Base-by-base conservation (phyloP, 2,113 vertebrate species). In the Microtus richardsoni region DNA sequence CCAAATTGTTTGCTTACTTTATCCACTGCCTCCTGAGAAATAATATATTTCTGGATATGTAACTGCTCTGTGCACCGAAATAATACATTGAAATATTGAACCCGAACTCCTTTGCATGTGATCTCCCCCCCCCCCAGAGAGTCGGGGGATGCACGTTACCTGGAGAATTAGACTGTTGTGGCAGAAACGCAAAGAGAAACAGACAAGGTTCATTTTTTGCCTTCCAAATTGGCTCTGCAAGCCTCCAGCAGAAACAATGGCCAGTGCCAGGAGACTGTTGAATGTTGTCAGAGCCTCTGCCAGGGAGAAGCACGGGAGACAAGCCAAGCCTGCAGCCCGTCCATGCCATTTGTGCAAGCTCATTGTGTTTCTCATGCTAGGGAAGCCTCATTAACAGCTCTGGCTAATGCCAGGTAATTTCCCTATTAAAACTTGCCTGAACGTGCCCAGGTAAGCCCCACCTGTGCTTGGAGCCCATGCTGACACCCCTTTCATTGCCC, bases 161-260 rank as follows among this genome's bases (percentile, higher is more conserved):
- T 77, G 17, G 94, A 93, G 91, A 95, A 97, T 92, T 71, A 47
- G 36, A 73, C 85, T 93, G 58, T 62, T 33, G 47, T 62, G 66
- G 88, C 94, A 85, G 77, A 17, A 66, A 84, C 82, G 88, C 94
- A 95, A 88, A 96, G 71, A 84, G 75, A 90, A 88, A 71, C 58
- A 60, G 88, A 95, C 52, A 92, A 21, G 88, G n/a, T 93, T 96
- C 47, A 47, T 52, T 58, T 70, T 97, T 85, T 88, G 47, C 92
- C 66, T 96, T 96, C 91, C 94, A 97, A 90, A 93, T 54, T 90
- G 95, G 94, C 95, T 93, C 85, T 95, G 70, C 7, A 28, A 93
- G 24, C 26, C 54, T 39, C n/a, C 66, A 62, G 54, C 60, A 88
- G 88, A 92, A 79, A 84, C 64, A 90, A 91, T 87, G 86, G 71